Percentiles rank a stretch among this genome's conserved stretches.
These are phyloP conservation scores for Eciton burchellii DNA, from an alignment of 1,140 invertebrate genomes.

Conservation along the genomic window DNA sequence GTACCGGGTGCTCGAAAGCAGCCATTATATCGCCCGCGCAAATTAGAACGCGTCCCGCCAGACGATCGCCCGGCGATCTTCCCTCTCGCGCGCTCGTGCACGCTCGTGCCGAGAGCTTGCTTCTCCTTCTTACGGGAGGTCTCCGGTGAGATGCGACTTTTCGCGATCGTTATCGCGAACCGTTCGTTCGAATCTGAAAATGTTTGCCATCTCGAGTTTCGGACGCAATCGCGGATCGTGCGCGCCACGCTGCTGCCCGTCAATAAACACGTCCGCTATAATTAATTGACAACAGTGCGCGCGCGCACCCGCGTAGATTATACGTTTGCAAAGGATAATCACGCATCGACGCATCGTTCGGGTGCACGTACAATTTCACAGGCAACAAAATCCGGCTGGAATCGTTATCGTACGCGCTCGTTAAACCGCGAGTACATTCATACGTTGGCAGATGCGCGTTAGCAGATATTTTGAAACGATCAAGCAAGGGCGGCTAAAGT, in stretches of 20 bases:
- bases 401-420: conserved; percentile 5
- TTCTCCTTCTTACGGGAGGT: no score
- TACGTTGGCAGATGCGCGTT: no score
- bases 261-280: conserved; percentile 55
- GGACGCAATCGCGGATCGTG: conserved; percentile 31
- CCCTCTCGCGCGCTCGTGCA: no score
- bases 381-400: conserved; percentile 11
- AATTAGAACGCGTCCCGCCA: conserved; percentile 49
- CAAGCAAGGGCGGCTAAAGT: no score
- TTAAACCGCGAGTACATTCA: not conserved
- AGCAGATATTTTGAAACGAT: no score
- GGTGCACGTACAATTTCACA: conserved; percentile 10
- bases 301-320: conserved; percentile 7
- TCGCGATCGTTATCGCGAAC: no score
- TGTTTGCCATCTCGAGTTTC: not conserved
- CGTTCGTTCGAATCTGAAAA: not conserved
- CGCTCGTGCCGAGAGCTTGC: no score
- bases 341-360: conserved; percentile 26
- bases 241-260: not conserved
- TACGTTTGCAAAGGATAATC: conserved; percentile 43
- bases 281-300: conserved; percentile 51
- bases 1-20: conserved; percentile 60
- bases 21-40: conserved; percentile 58
- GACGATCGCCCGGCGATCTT: not conserved
- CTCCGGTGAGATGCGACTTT: no score